A percentile compares a stretch with the other conserved stretches of the same genome.
Conservation (phyloP, 1,140 invertebrate species). For the Matsumurasca onukii region DNA sequence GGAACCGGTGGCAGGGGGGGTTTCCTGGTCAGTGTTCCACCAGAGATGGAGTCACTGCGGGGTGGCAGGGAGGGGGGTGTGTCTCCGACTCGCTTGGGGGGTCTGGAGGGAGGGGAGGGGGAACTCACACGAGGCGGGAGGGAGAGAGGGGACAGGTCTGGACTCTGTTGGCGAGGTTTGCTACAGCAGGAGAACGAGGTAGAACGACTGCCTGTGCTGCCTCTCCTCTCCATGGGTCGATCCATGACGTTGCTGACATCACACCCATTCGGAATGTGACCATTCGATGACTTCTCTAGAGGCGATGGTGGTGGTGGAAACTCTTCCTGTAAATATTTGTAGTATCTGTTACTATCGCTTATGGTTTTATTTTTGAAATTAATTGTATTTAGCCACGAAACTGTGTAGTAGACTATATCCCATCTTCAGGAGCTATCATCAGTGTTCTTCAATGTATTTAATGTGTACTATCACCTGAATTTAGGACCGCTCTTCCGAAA, state of each 20-base stretch:
- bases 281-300: constrained; percentile 7
- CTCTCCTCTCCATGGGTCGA: constrained; percentile 20
- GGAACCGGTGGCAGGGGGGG: constrained; percentile 69
- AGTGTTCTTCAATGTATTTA: too few species aligned
- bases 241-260: neutral
- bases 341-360: too few species aligned
- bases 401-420: too few species aligned
- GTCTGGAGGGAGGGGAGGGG: constrained; percentile 52
- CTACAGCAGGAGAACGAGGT: constrained; percentile 37
- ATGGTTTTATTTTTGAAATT: too few species aligned
- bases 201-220: constrained; percentile 19
- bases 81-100: constrained; percentile 52
- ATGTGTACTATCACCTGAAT: too few species aligned
- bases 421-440: too few species aligned
- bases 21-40: constrained; percentile 52
- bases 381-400: too few species aligned
- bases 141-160: constrained; percentile 27
- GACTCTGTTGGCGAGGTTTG: constrained; percentile 34
- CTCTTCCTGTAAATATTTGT: neutral
- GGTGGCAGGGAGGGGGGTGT: constrained; percentile 58
- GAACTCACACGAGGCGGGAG: constrained; percentile 28
- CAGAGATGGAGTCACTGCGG: constrained; percentile 55
- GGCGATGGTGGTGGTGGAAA: constrained; percentile 7
- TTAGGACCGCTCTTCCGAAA: too few species aligned
- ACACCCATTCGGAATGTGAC: constrained; percentile 24